Evolutionary conservation across 2,888 invertebrate species (phyloP).

Genomic region (Cancer borealis): DNA sequence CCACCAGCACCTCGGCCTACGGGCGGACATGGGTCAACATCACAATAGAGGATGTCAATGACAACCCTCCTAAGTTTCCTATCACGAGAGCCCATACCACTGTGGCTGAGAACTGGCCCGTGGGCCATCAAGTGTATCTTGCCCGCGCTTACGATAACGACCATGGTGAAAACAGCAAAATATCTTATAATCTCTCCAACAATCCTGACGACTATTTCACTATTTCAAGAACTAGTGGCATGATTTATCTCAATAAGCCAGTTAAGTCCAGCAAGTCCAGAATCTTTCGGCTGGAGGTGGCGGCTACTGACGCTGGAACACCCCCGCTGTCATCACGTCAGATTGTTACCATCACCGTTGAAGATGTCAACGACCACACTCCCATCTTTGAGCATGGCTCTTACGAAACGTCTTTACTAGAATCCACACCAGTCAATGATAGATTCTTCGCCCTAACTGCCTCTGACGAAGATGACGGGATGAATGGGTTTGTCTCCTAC

Average conservation of each 20-base stretch:
- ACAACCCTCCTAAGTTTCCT: conserved; percentile 92
- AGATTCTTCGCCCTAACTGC: conserved; percentile 94
- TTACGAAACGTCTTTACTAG: conserved; percentile 94
- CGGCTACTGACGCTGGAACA: conserved; percentile 91
- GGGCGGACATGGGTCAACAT: conserved; percentile 90
- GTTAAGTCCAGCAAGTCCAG: conserved; percentile 79
- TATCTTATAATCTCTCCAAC: conserved; percentile 89
- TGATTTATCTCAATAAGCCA: conserved; percentile 91
- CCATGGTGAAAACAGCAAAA: conserved; percentile 91
- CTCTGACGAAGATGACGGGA: conserved; percentile 91
- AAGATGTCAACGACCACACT: conserved; percentile 96
- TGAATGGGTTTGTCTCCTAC: conserved; percentile 89
- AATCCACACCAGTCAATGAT: conserved; percentile 94
- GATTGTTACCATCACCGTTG: conserved; percentile 86
- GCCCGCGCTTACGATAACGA: conserved; percentile 93
- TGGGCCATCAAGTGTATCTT: conserved; percentile 94
- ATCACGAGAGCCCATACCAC: conserved; percentile 89
- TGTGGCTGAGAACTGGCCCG: conserved; percentile 93
- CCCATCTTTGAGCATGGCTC: conserved; percentile 95
- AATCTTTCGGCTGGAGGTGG: conserved; percentile 85
- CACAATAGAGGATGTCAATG: conserved; percentile 92
- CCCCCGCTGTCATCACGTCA: conserved; percentile 87
- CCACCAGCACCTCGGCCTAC: conserved; percentile 87
- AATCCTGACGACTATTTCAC: conserved; percentile 91
- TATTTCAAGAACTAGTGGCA: conserved; percentile 92